Base-by-base conservation (phyloP, 2,797 vertebrate species). In the Falco novaeseelandiae region DNA sequence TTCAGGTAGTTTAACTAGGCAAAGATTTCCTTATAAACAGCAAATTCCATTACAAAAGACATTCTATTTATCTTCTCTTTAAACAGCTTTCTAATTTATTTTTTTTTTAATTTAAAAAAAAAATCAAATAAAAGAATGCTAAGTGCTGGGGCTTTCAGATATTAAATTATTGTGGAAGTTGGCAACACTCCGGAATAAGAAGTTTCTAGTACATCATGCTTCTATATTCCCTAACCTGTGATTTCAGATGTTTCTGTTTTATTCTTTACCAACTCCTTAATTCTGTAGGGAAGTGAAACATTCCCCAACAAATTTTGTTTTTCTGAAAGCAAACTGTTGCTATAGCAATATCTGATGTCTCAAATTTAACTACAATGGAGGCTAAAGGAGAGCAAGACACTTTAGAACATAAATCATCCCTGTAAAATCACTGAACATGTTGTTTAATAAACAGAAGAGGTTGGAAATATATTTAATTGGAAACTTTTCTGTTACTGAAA, bases 261-360 rank as follows among this genome's bases (percentile, higher is more conserved):
- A 63, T 36, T 93, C 78, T 90, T 92, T 77, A 92, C 66, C 22
- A 89, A 5, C 23, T 83, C 26, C 27, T 84, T 79, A 87, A 93
- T 89, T 96, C 95, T 96, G 55, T 55, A 87, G 90, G 95, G 92
- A 97, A 91, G 95, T 77, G 55, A 95, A 95, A 92, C 48, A 79
- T 49, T 83, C 51, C 23, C 55, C 73, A 48, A 82, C 70, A 91
- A n/a, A 34, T 81, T 77, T 66, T 96, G 89, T 97, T 96, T 96
- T 89, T 83, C 78, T 83, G 65, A 94, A 95, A 96, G 92, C 92
- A 93, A 62, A 58, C 74, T 93, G 90, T 95, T 96, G 55, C 91
- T 96, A 95, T 89, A 90, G 80, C 52, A 93, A 93, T 86, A 87
- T 67, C 42, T 40, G 69, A 77, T 94, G 80, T 87, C 32, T 89